These are phyloP conservation scores for Arctocebus calabarensis DNA, from an alignment of 2,797 vertebrate species.

Conservation along the genomic window DNA sequence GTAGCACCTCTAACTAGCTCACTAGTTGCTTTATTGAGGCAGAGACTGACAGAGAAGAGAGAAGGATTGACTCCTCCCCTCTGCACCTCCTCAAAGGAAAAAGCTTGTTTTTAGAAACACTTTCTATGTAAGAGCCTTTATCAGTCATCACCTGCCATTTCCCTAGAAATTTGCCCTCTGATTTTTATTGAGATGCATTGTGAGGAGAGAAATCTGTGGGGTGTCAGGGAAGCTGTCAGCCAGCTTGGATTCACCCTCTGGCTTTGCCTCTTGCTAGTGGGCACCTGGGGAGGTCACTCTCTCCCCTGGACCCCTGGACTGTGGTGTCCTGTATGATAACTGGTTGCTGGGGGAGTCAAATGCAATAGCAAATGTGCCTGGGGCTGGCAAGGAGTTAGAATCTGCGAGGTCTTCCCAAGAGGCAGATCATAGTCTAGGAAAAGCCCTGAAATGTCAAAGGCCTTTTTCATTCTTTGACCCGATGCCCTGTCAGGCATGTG, in stretches of 20 bases:
- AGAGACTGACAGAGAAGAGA: background rate
- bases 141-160: background rate
- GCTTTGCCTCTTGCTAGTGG: background rate
- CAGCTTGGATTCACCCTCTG: background rate
- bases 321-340: background rate
- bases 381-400: background rate
- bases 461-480: background rate
- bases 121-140: background rate
- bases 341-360: background rate
- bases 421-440: background rate
- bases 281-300: background rate
- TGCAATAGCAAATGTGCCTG: background rate
- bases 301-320: background rate
- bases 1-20: background rate
- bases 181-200: background rate
- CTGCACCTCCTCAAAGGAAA: background rate
- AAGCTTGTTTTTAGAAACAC: constrained; percentile 15
- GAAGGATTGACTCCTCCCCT: background rate
- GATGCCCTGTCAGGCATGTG: background rate
- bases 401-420: background rate
- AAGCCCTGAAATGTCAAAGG: background rate
- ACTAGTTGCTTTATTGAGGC: background rate
- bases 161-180: background rate
- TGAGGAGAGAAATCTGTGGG: background rate
- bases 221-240: background rate